phyloP scores from a whole-genome alignment of 1,140 invertebrate species.

The Cotesia typhae region DNA sequence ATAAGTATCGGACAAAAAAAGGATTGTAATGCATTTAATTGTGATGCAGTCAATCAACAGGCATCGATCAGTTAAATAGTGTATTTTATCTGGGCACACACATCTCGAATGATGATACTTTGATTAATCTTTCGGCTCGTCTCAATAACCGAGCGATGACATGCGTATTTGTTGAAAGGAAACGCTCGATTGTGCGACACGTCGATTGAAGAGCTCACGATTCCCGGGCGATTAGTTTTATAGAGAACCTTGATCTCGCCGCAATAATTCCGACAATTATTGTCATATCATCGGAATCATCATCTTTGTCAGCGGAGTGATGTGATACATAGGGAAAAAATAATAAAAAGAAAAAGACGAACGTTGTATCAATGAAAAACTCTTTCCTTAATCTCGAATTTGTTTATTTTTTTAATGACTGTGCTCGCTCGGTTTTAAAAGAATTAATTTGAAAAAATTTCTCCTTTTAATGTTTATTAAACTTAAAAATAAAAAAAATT shows the following conservation, averaged over 20 bases:
- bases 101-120: too few species aligned
- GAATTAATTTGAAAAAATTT: not conserved
- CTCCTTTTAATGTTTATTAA: too few species aligned
- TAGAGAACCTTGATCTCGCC: not conserved
- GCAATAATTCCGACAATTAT: not conserved
- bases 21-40: too few species aligned
- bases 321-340: not conserved
- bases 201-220: not conserved
- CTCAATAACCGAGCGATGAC: constrained; percentile 6
- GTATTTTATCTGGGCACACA: too few species aligned
- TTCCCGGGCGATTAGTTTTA: constrained; percentile 4
- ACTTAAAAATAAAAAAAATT: too few species aligned
- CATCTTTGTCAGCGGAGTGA: not conserved
- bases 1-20: too few species aligned
- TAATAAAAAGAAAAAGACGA: not conserved
- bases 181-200: not conserved
- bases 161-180: not conserved
- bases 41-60: too few species aligned
- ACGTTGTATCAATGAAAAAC: too few species aligned
- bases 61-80: too few species aligned
- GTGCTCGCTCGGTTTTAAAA: not conserved
- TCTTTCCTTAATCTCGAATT: too few species aligned
- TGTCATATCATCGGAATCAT: not conserved
- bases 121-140: not conserved
- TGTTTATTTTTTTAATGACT: too few species aligned